Base-by-base conservation (phyloP, 2,888 invertebrate species). In the Slavum lentiscoides region DNA sequence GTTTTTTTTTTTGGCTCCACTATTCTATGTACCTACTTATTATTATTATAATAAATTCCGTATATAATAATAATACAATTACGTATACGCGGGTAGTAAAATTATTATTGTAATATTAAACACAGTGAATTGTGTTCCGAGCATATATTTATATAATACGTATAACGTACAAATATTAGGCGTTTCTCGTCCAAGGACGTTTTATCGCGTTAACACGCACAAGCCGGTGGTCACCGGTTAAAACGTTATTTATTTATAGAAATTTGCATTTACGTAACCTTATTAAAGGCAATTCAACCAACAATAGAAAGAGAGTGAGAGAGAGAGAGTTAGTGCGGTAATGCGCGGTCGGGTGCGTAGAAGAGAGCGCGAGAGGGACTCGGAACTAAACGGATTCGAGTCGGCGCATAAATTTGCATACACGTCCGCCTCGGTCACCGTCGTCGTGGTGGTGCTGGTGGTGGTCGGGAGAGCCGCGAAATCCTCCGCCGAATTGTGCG, bases 241-340 rank as follows among this genome's bases (percentile, higher is more conserved):
- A 61, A 77, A 62, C 53, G 69, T 77, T 77, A 77, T 77, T 77
- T 77, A 77, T 77, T 77, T 69, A 68, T 68, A 69, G 59, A 43
- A 69, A 77, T 77, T 77, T 69, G 49, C 69, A 77, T 77, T 77
- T 61, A 4, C 53, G 68, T 61, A 61, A 69, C 76, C 76, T 69
- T 77, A 77, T 77, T 69, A 61, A 77, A 69, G 69, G 69, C 61
- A 37, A 69, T 61, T 77, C 61, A 49, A 53, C 55, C 37, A 13
- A 74, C 37, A 37, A n/a, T 62, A 21, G 30, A n/a, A 23, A 15
- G 43, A 43, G 21, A 37, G 30, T 37, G 43, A 15, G 43, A 43
- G 21, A 37, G 19, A n/a, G 30, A 53, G 37, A 55, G 55, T 7
- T n/a, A 23, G 23, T 59, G 8, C 11, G 37, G 13, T 21, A 19